Percentiles rank a stretch among this genome's conserved stretches.
Evolutionary conservation across 2,113 vertebrate genomes (phyloP).

Genomic region (Corynorhinus townsendii): DNA sequence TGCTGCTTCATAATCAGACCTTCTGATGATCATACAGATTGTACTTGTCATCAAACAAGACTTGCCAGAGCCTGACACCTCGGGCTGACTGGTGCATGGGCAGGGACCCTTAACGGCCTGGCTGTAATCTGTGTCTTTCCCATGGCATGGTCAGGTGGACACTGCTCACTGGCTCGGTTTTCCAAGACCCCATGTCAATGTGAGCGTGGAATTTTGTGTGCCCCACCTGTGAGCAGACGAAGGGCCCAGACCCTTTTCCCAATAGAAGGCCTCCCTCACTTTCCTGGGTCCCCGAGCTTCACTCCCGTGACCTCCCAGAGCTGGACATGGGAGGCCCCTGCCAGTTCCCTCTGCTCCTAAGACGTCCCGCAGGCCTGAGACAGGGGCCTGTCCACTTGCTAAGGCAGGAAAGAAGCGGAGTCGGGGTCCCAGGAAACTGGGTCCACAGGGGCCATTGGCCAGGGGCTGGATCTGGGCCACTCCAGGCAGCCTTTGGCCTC

Average conservation of each 20-base stretch:
- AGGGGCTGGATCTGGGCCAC: not conserved
- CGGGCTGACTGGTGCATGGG: not conserved
- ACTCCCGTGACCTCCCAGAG: not conserved
- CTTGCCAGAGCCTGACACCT: not conserved
- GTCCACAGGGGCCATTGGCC: no score
- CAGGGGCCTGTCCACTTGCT: not conserved
- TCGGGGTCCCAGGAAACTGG: not conserved
- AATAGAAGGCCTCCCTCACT: not conserved
- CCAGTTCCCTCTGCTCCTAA: not conserved
- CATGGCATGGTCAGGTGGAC: not conserved
- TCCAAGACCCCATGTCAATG: not conserved
- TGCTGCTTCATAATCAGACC: not conserved
- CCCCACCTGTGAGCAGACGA: not conserved
- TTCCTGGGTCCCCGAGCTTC: not conserved
- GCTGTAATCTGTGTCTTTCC: not conserved
- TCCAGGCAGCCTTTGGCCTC: not conserved
- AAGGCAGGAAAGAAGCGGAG: not conserved
- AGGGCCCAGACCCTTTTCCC: not conserved
- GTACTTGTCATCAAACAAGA: not conserved
- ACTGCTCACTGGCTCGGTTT: not conserved
- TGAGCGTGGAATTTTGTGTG: not conserved
- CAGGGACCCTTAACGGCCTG: not conserved
- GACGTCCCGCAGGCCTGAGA: not conserved
- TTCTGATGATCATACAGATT: not conserved
- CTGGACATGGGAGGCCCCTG: not conserved